Base-by-base conservation (phyloP, 92 coral and sea anemone genomes). In the Bergia puertoricense region DNA sequence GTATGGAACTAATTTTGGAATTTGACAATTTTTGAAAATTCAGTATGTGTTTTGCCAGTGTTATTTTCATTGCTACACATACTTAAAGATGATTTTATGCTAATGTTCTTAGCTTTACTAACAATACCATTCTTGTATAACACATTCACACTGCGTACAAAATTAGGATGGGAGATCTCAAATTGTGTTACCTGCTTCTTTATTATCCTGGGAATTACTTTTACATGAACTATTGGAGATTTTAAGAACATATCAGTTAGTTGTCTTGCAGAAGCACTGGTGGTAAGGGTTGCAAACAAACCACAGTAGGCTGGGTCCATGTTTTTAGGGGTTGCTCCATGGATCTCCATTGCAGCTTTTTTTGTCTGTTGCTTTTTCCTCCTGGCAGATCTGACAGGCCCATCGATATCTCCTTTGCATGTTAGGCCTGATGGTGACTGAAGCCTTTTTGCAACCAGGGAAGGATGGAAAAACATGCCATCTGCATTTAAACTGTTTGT, bases 131-230 rank as follows among this genome's bases (percentile, higher is more conserved):
- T 66, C 82, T 75, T 85, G 65, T 88, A 88, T 40, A 83, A 81
- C 62, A 91, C 89, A 51, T 91, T 88, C 77, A 91, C 93, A 81
- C 93, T 91, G 66, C 93, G 88, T 42, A 91, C 86, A 88, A 91
- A 91, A 51, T 88, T 88, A 75, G 79, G 83, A 36, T 91, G 39
- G 48, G 91, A 81, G 8, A 73, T 88, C 38, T 88, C 87, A 81
- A 88, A 88, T 67, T 48, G 36, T 74, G 39, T 36, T 37, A 88
- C 37, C 39, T 81, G 82, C 62, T 88, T 85, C 30, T 41, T 81
- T 71, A 88, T 74, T 66, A 80, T 40, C 15, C 2, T 86, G 42
- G 93, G 88, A 81, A 91, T 88, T 43, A 88, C 93, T 67, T 85
- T 88, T 30, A 30, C 30, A 30, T 30, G 30, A 30, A 30, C 30